A percentile compares a stretch with the other conserved stretches of the same genome.
These are phyloP conservation scores for Otolemur garnettii DNA, from an alignment of 2,113 vertebrate genomes.

Conservation along the genomic window DNA sequence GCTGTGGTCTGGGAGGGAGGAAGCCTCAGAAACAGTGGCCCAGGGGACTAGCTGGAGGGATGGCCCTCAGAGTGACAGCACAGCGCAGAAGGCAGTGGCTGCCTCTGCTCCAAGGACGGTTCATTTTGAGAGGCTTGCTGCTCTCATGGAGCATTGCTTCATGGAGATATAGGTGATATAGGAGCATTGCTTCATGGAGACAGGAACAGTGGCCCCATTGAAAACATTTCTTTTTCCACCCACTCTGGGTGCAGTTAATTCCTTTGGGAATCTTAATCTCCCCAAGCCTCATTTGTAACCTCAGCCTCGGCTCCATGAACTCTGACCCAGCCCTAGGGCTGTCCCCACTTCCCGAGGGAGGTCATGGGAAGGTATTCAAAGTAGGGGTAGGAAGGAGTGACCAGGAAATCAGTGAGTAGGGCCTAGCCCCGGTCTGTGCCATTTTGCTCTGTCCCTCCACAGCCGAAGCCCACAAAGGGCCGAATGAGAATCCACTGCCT, in stretches of 20 bases:
- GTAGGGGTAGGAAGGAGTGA: background rate
- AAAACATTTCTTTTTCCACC: slow-evolving; percentile 48
- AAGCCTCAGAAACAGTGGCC: background rate
- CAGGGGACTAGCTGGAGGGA: background rate
- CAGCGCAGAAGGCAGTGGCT: background rate
- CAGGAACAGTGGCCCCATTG: slow-evolving; percentile 77
- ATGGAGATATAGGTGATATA: background rate
- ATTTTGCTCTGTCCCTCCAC: background rate
- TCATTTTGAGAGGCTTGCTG: background rate
- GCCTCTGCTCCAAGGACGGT: background rate
- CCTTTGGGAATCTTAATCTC: slow-evolving; percentile 85
- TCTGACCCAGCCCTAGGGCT: background rate
- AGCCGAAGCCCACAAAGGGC: slow-evolving; percentile 96
- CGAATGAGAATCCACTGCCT: slow-evolving; percentile 97
- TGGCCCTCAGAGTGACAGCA: background rate
- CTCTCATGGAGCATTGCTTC: background rate
- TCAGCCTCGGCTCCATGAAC: slow-evolving; percentile 12
- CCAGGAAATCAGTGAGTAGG: background rate
- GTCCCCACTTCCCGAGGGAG: background rate
- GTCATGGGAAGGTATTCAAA: background rate
- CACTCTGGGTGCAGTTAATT: slow-evolving; percentile 70
- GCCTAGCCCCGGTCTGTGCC: background rate
- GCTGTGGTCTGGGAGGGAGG: slow-evolving; percentile 53
- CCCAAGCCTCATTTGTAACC: slow-evolving; percentile 25
- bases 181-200: background rate